Base-by-base conservation (phyloP, 2,888 invertebrate species). In the Chrysolina haemoptera region DNA sequence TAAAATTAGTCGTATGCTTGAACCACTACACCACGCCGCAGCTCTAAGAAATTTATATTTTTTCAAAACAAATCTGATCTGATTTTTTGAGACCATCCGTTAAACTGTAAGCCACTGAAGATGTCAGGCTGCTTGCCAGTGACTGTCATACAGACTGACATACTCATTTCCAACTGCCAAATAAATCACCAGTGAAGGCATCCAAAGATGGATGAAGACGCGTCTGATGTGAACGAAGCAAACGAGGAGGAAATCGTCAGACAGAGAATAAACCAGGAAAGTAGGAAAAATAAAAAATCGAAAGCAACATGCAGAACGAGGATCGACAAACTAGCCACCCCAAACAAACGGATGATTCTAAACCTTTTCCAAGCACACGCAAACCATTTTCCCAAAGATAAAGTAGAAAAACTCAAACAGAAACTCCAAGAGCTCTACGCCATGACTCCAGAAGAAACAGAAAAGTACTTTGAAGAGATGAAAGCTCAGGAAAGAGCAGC, bases 391-490 rank as follows among this genome's bases (percentile, higher is more conserved):
- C 89, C 90, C 0, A 87, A 88, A 1, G 89, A 90, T 0, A 85
- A 90, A 50, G 86, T 89, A 35, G 90, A 90, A 76, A 89, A 89
- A 78, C 89, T 92, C 72, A 90, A 90, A 80, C 89, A 89, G 50
- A 89, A 89, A 1, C 82, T 92, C 0, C 91, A 91, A 80, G 91
- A 91, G 78, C 69, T 84, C 9, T 85, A 83, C 68, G 84, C 87
- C 2, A 87, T 87, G 86, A 83, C 86, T 0, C 86, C 87, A 1
- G 87, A 87, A 80, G 91, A 91, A 88, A 91, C 91, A 0, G 91
- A 91, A 79, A 89, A 89, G 81, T 91, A 91, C 81, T 91, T 92
- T 81, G 89, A 88, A 85, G 88, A 90, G 2, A 72, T 91, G 20
- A 83, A 84, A 48, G 62, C 73, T 68, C 70, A 76, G 69, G 69